Base-by-base conservation (phyloP, 2,888 invertebrate species). In the Volucella inflata region DNA sequence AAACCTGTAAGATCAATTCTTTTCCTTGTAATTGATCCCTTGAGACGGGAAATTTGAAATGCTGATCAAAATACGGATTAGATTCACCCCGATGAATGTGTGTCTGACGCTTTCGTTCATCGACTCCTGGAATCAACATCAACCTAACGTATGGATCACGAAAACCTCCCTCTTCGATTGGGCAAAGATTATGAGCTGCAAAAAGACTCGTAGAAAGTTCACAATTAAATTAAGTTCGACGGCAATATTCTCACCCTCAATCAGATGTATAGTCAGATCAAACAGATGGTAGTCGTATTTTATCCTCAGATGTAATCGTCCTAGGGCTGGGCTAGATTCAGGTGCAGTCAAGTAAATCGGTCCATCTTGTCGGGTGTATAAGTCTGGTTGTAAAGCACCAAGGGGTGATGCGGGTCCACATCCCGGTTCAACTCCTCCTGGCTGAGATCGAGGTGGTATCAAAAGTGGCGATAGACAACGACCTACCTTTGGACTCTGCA, bases 41-140 rank as follows among this genome's bases (percentile, higher is more conserved):
- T 12, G 97, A 96, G 9, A 98, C 96, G 0, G 98, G 97, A 91
- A 98, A 98, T 92, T 97, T 98, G 93, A 98, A 98, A 91, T 96
- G 96, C 90, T 98, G 97, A 93, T 98, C 96, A 91, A 97, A 98
- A 92, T 96, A 95, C 0, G 97, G 97, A 92, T 97, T 97, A 9
- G 96, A 94, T 89, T 97, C 96, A 90, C 96, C 96, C 79, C 96
- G 94, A 90, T 96, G 96, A 59, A 97, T 96, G 12, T 95, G 94
- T 0, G 97, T 97, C 91, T 98, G 97, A 4, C 98, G 94, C 87
- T 96, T 96, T 59, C 97, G 94, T 51, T 95, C 94, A 91, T 98
- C 98, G 14, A 98, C 96, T 90, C 96, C 96, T 0, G 98, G 97
- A n/a, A 94, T 93, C 14, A 98, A 93, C 51, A 94, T 94, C 8